These are phyloP conservation scores for Cacatua alba DNA, from an alignment of 2,113 vertebrate species.

Conservation along the genomic window DNA sequence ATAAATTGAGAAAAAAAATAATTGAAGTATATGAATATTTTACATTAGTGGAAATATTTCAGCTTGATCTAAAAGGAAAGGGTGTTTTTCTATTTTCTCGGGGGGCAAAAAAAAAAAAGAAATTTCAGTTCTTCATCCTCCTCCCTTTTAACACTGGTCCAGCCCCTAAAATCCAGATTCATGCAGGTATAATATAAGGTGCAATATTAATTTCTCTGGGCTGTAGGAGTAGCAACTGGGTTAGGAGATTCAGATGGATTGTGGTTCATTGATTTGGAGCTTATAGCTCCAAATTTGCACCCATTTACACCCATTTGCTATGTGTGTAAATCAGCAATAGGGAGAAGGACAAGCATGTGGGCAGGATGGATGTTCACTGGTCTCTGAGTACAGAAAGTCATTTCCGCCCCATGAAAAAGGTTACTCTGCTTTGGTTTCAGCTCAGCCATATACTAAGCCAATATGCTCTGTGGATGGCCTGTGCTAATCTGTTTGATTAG, in stretches of 20 bases:
- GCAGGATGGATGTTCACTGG: rapidly evolving
- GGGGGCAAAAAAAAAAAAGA: too few relatives aligned
- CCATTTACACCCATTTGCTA: not conserved
- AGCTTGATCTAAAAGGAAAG: not conserved
- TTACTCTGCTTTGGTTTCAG: not conserved
- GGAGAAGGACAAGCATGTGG: rapidly evolving
- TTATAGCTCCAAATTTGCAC: not conserved
- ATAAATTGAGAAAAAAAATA: not conserved
- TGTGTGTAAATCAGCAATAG: rapidly evolving
- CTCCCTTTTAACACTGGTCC: not conserved
- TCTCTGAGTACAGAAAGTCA: too few relatives aligned
- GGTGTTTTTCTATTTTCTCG: not conserved
- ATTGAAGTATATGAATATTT: not conserved
- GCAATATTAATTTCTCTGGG: not conserved
- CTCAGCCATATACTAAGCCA: not conserved
- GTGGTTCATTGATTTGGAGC: not conserved
- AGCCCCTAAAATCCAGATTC: not conserved
- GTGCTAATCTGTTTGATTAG: not conserved
- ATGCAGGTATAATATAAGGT: not conserved
- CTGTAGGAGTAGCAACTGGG: not conserved
- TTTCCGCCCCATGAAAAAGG: not conserved
- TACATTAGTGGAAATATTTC: not conserved
- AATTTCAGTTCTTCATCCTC: not conserved
- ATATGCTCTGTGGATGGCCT: not conserved
- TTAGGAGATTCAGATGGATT: not conserved